Base-by-base conservation (phyloP, 2,797 vertebrate genomes). In the Melanogrammus aeglefinus region DNA sequence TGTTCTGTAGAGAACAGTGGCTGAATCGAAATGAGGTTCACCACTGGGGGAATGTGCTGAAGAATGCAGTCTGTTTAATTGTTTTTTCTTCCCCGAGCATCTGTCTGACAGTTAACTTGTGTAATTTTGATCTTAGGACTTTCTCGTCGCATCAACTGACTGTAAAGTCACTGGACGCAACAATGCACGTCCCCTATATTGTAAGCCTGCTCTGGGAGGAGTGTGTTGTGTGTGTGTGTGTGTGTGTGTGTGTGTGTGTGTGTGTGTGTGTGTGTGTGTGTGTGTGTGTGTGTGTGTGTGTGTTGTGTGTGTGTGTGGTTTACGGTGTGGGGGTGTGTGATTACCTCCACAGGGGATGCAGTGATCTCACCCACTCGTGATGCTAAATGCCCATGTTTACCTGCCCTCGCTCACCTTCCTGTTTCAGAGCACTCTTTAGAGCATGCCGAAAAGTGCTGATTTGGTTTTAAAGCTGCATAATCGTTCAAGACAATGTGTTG, bases 1-100 rank as follows among this genome's bases (percentile, higher is more conserved):
- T 88, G 79, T 84, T 80, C 80, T 33, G 75, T 84, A 75, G 72
- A 82, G 71, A 39, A 74, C 31, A 77, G 31, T 44, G 79, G 74
- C 12, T 75, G 73, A 75, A 83, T 21, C 21, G 27, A 36, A 71
- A 71, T 71, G 2, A 71, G 24, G 31, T 71, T 83, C 76, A 81
- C 87, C 85, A 83, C 79, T 33, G 31, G 12, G 76, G 77, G 87
- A 81, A 63, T 63, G 21, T 63, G 57, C 57, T 63, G 57, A 57
- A 57, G 18, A 39, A 10, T 10, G 38, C 47, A 21, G 47, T 44
- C 14, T 44, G 21, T 16, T 16, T 18, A 51, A 51, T 51, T 1
- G 51, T 63, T 63, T 63, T 63, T n/a, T 63, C 51, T 21, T 6
- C 7, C 57, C 57, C 57, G 5, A 63, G 57, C 57, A 24, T 63